Evolutionary conservation across 2,888 invertebrate genomes (phyloP).

Genomic region (Synergus itoensis): DNA sequence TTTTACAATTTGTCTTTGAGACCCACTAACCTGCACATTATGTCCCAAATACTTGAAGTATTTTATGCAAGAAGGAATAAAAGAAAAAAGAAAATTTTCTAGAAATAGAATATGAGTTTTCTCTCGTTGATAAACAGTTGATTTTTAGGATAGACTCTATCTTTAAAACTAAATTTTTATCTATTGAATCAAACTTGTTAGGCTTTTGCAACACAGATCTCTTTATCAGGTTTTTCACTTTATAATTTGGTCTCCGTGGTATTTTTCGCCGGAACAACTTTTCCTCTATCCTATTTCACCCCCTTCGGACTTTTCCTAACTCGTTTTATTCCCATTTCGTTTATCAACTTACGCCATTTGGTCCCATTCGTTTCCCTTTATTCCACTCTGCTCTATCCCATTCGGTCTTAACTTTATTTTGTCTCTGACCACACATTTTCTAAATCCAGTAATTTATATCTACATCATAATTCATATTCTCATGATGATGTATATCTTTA

Average conservation of each 20-base stretch:
- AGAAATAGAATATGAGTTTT: background rate
- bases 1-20: conserved; percentile 21
- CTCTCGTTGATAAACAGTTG: background rate
- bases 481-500: background rate
- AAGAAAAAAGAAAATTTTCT: background rate
- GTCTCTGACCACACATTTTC: background rate
- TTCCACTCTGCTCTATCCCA: background rate
- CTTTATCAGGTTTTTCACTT: conserved; percentile 14
- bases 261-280: conserved; percentile 17
- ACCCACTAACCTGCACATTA: conserved; percentile 6
- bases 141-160: background rate
- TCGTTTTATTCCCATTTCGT: conserved; percentile 24
- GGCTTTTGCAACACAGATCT: background rate
- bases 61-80: background rate
- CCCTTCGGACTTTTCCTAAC: conserved; percentile 16
- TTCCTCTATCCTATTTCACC: conserved; percentile 23
- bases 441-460: background rate
- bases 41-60: background rate
- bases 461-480: too few relatives aligned
- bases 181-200: background rate
- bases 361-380: background rate
- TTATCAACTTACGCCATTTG: conserved; percentile 25
- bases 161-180: background rate
- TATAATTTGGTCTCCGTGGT: conserved; percentile 18
- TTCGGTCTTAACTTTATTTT: conserved; percentile 6